Evolutionary conservation across 2,113 vertebrate genomes (phyloP).

Genomic region (Turnix velox): DNA sequence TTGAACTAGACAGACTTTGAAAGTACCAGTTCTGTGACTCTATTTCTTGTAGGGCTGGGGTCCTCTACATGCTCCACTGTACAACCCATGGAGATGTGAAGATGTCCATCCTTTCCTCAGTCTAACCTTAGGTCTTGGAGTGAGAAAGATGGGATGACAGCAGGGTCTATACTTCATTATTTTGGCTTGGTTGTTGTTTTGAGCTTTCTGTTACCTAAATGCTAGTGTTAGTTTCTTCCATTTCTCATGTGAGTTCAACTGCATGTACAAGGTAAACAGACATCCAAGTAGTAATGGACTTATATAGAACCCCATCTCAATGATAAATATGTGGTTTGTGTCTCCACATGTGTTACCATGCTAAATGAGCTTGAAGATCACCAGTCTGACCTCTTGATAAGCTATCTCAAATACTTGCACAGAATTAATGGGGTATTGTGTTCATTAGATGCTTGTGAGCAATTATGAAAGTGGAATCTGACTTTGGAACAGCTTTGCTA

Average conservation of each 20-base stretch:
- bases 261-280: rapidly evolving
- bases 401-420: background rate
- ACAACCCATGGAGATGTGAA: background rate
- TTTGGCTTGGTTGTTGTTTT: background rate
- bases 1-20: too few relatives aligned
- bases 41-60: background rate
- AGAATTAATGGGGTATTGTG: background rate
- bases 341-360: background rate
- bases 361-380: background rate
- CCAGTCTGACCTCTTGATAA: background rate
- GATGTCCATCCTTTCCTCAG: background rate
- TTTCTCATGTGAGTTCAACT: background rate
- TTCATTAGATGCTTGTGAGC: background rate
- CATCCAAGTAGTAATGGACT: background rate
- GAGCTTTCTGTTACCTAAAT: background rate
- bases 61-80: rapidly evolving
- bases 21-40: background rate
- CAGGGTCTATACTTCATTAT: background rate
- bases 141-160: background rate
- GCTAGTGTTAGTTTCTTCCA: background rate
- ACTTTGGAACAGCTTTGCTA: background rate
- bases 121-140: background rate
- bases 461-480: background rate
- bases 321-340: background rate
- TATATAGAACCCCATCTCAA: too few relatives aligned